Base-by-base conservation (phyloP, 2,888 invertebrate genomes). In the Synanthedon tipuliformis region DNA sequence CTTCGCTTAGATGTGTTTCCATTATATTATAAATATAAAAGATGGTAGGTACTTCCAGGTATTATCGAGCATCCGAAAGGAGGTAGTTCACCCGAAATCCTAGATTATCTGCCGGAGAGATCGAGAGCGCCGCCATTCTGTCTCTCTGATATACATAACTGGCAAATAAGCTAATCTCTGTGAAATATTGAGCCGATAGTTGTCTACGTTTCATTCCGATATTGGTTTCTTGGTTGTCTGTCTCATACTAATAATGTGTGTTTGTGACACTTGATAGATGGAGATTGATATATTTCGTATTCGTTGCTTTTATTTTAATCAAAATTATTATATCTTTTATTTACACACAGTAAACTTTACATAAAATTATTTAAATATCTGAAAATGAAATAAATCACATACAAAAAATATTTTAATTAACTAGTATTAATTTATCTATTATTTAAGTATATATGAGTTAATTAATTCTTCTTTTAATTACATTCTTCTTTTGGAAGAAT, bases 161-260 rank as follows among this genome's bases (percentile, higher is more conserved):
- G 59, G 62, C 61, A 65, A 81, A 76, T 77, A 79, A 77, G 75
- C 74, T 78, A 75, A 79, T 79, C 73, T 71, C 64, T 66, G 61
- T 73, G 71, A 78, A 75, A 75, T 78, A 78, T 75, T 61, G 61
- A 62, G 66, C 59, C 66, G 59, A 66, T 70, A 67, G 69, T 63
- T 61, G 56, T 56, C 56, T 60, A 65, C 59, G 59, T 60, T 64
- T 63, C 60, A 63, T 67, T 66, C 61, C 63, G 59, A 56, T 57
- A 61, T 59, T 62, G 58, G 53, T 56, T 60, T 53, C 59, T 34
- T 34, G 53, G 45, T 40, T 53, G 52, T 55, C 52, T 51, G 13
- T 49, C 18, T 52, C 45, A 48, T 54, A 57, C 51, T 59, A 59
- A 57, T 15, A 13, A 41, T 51, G 50, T 41, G 45, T 45, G 45